These are phyloP conservation scores for Drosophila cognata DNA, from an alignment of 2,888 invertebrate genomes.

Conservation along the genomic window DNA sequence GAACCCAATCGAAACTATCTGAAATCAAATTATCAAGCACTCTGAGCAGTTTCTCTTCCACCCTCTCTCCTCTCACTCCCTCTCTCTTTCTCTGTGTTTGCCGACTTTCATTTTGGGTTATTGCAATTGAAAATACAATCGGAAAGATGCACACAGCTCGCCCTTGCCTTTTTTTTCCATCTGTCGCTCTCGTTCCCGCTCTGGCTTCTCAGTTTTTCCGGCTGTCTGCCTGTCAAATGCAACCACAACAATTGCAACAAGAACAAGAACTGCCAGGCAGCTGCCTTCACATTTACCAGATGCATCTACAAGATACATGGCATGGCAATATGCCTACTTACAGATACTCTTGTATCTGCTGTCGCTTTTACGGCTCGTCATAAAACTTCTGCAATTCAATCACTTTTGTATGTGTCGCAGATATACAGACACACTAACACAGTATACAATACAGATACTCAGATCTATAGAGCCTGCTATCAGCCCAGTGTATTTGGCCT, in stretches of 20 bases:
- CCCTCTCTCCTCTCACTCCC: not conserved
- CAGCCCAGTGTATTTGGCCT: conserved; percentile 17
- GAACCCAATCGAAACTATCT: conserved; percentile 35
- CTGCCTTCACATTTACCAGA: conserved; percentile 75
- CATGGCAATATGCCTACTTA: conserved; percentile 48
- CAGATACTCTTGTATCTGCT: conserved; percentile 65
- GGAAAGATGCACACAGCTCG: conserved; percentile 31
- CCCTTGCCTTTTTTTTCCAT: not conserved
- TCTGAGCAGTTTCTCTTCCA: not conserved
- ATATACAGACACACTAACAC: conserved; percentile 7
- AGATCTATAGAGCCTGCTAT: conserved; percentile 19
- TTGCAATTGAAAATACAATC: conserved; percentile 66
- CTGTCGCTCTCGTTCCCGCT: not conserved
- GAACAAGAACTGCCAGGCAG: conserved; percentile 48
- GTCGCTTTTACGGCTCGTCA: conserved; percentile 53
- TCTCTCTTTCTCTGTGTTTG: conserved; percentile 2
- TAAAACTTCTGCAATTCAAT: conserved; percentile 60
- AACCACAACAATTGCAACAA: conserved; percentile 46
- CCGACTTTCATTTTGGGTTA: conserved; percentile 63
- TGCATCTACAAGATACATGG: conserved; percentile 53
- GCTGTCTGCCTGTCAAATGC: conserved; percentile 59
- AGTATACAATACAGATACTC: conserved; percentile 12
- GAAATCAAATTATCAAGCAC: conserved; percentile 54
- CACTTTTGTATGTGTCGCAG: conserved; percentile 42
- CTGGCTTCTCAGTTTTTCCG: conserved; percentile 42